Base-by-base conservation (phyloP, 2,888 invertebrate genomes). In the Eristalis tenax region DNA sequence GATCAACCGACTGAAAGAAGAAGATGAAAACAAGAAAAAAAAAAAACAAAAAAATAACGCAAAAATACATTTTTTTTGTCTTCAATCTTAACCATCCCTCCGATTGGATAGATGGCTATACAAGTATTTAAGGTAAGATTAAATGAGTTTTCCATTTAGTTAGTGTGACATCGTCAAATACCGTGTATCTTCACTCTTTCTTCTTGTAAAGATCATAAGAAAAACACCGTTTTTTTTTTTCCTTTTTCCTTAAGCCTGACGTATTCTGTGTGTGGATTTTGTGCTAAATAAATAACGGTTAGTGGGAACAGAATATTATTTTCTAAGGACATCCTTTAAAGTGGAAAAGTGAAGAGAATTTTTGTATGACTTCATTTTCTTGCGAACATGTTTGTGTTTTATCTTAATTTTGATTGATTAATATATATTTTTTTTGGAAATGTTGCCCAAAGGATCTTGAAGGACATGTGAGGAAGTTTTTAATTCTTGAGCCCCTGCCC, bases 91-190 rank as follows among this genome's bases (percentile, higher is more conserved):
- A 56, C 79, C 68, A 71, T 78, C 74, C 74, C 63, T 35, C 63
- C 35, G 18, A 80, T 76, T 66, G 75, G 56, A 71, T 83, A 73
- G 73, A 87, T 81, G 81, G 65, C 81, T 87, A 90, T 90, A 90
- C 89, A 90, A 90, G 90, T 91, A 91, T 91, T 91, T 90, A 91
- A 91, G 89, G 90, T 90, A 90, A 91, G 90, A 91, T 90, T 91
- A 90, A 90, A 90, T 90, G 89, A 90, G 89, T 90, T 88, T 88
- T 85, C 89, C 88, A 89, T 84, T 89, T 89, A 91, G 90, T 91
- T 90, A 91, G 91, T 91, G 90, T 90, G 91, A 91, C 90, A 89
- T 88, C 91, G 89, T 91, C 90, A 90, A 91, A 90, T 90, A 91
- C 74, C 74, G 83, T 74, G 83, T 83, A 79, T 79, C 83, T 74